Conservation (phyloP, 2,888 invertebrate genomes). For the Pecten maximus region DNA sequence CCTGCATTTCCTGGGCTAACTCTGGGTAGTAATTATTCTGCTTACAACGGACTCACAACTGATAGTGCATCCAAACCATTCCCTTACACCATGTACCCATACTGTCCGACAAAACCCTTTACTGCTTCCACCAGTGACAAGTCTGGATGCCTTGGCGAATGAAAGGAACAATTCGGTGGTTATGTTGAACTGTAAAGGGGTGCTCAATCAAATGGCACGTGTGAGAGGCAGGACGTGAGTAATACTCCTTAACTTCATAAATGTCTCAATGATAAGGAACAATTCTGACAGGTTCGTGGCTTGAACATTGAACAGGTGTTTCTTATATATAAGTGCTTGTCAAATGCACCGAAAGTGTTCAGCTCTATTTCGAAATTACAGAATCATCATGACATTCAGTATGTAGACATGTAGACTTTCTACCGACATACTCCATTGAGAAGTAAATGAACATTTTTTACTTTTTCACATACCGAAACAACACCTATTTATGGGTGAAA, state of each 20-base stretch:
- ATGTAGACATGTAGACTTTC: neutral
- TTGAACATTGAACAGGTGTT: neutral
- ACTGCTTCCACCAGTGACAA: slow-evolving; percentile 62
- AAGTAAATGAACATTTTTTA: neutral
- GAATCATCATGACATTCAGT: neutral
- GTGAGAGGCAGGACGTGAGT: neutral
- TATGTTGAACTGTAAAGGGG: neutral
- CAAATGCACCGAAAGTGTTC: neutral
- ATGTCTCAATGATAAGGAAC: neutral
- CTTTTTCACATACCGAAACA: neutral
- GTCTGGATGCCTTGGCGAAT: slow-evolving; percentile 71
- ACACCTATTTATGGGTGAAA: neutral
- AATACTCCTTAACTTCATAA: neutral
- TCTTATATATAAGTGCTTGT: neutral
- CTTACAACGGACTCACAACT: slow-evolving; percentile 66
- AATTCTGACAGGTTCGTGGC: neutral
- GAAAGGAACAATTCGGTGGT: slow-evolving; percentile 23
- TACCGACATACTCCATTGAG: neutral
- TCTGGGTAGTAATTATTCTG: slow-evolving; percentile 69
- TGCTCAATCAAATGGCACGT: neutral
- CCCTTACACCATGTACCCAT: slow-evolving; percentile 75
- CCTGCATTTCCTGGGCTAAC: slow-evolving; percentile 74
- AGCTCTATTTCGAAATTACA: neutral
- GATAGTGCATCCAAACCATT: slow-evolving; percentile 64
- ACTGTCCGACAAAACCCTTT: slow-evolving; percentile 71